Evolutionary conservation across 1,140 invertebrate species (phyloP), one percentile per base, ranked within the genome.

Genomic region (Coenobita brevimanus): DNA sequence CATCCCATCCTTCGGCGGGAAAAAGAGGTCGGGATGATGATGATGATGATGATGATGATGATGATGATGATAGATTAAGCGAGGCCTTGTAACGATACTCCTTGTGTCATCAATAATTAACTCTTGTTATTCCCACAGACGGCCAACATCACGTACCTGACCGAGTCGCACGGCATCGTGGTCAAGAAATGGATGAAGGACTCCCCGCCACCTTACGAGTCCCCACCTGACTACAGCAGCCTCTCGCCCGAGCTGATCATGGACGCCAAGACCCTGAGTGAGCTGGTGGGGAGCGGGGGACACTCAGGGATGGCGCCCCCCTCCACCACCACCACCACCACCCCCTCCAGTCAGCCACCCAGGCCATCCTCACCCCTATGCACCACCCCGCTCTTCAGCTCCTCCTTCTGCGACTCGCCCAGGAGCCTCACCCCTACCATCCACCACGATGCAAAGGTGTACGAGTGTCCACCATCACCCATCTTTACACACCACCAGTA

Each of bases 171-270:
- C 27, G 84, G 84, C 43, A 87, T 87, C 15, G 84, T 87, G 30
- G 84, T 87, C 41, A 87, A 87, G 36, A 87, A 87, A 64, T 87
- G 84, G 84, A 87, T 87, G 84, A 87, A 87, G 76, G 84, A 87
- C 84, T 87, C 84, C 1, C 84, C 84, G 17, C 84, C 84, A 10
- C 84, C 84, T 8, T 87, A 87, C 76, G 84, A 87, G 84, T 81
- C 76, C 17, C 84, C 84, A 13, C 84, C 84, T 0, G 84, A 87
- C 21, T 87, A 87, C 84, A 80, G 41, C 33, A 87, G 84, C 36
- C 84, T 87, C n/a, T 81, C 84, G 0, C 84, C 76, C 15, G 84
- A 87, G 76, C 62, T 87, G 2, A 87, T 87, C 30, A 87, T 87
- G 84, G 84, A 87, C 46, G 84, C 84, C 46, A 87, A 87, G 84